Conservation (phyloP, 2,113 vertebrate species). For the Salvelinus fontinalis region DNA sequence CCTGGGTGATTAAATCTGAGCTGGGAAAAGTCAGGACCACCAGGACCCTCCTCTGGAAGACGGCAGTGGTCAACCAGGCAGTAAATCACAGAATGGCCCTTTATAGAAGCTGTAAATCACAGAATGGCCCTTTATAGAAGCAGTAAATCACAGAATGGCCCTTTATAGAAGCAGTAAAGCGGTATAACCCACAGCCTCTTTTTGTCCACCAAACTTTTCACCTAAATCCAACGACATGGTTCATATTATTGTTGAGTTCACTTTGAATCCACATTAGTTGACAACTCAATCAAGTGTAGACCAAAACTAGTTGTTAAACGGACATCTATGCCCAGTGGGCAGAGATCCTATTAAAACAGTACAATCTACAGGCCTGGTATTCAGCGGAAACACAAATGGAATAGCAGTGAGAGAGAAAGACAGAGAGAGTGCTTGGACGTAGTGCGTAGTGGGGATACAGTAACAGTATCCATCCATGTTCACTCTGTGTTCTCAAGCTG, state of each 20-base stretch:
- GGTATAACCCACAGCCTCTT: slow-evolving; percentile 4
- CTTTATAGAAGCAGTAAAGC: slow-evolving; percentile 80
- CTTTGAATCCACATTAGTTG: too few species aligned
- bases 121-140: slow-evolving; percentile 70
- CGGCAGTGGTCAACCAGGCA: slow-evolving; percentile 80
- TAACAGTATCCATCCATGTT: slow-evolving; percentile 65
- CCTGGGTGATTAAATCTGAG: slow-evolving; percentile 85
- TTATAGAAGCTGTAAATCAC: slow-evolving; percentile 78
- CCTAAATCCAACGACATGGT: too few species aligned
- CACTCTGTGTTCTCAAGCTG: slow-evolving; percentile 55
- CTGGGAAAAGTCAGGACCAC: slow-evolving; percentile 78
- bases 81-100: slow-evolving; percentile 83
- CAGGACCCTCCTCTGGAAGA: slow-evolving; percentile 73
- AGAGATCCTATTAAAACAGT: slow-evolving; percentile 58
- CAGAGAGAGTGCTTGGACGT: slow-evolving; percentile 40
- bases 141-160: slow-evolving; percentile 81
- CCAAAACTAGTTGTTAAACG: too few species aligned
- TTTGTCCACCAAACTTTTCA: too few species aligned
- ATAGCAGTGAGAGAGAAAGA: slow-evolving; percentile 5
- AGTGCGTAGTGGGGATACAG: slow-evolving; percentile 63
- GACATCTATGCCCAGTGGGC: background rate
- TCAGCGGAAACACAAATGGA: slow-evolving; percentile 56
- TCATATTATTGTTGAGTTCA: too few species aligned
- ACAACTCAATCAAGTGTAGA: too few species aligned
- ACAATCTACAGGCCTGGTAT: slow-evolving; percentile 35